Percentiles rank a stretch among this genome's conserved stretches.
Evolutionary conservation across 2,113 vertebrate genomes (phyloP).

Genomic region (Triplophysa siluroides): DNA sequence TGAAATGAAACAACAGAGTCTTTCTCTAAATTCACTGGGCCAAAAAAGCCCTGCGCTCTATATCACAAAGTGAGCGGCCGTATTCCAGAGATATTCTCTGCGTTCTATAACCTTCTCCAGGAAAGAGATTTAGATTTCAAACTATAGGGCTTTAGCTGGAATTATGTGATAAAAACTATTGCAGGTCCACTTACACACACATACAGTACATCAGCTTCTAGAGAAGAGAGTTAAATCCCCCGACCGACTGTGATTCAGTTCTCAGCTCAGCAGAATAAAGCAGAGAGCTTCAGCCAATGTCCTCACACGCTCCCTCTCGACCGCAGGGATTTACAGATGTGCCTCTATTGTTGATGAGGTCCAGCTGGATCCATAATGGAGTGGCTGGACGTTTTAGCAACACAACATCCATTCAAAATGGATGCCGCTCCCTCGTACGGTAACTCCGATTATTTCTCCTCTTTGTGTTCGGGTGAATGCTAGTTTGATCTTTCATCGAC

Average conservation of each 20-base stretch:
- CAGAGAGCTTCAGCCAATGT: conserved; percentile 21
- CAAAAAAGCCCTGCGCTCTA: neutral
- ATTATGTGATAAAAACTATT: conserved; percentile 25
- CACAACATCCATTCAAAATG: conserved; percentile 13
- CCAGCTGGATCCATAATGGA: conserved; percentile 17
- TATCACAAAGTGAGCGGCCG: neutral
- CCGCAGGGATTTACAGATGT: conserved; percentile 34
- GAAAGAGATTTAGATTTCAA: too few species aligned
- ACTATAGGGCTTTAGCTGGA: conserved; percentile 6
- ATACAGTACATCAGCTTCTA: neutral
- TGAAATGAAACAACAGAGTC: neutral
- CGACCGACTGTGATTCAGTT: conserved; percentile 26
- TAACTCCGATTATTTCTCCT: conserved; percentile 11
- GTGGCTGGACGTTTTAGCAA: conserved; percentile 17
- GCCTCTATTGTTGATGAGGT: conserved; percentile 19
- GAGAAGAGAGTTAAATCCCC: conserved; percentile 21
- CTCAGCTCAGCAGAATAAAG: conserved; percentile 18
- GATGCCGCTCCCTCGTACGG: neutral
- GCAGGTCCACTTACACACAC: conserved; percentile 6
- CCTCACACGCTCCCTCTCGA: conserved; percentile 21
- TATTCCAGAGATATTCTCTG: too few species aligned
- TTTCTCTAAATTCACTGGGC: neutral
- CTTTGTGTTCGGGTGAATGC: conserved; percentile 32
- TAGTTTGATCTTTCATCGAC: conserved; percentile 13
- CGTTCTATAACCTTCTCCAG: too few species aligned